Evolutionary conservation across 2,113 vertebrate species (phyloP).

Genomic region (Percopsis transmontana): DNA sequence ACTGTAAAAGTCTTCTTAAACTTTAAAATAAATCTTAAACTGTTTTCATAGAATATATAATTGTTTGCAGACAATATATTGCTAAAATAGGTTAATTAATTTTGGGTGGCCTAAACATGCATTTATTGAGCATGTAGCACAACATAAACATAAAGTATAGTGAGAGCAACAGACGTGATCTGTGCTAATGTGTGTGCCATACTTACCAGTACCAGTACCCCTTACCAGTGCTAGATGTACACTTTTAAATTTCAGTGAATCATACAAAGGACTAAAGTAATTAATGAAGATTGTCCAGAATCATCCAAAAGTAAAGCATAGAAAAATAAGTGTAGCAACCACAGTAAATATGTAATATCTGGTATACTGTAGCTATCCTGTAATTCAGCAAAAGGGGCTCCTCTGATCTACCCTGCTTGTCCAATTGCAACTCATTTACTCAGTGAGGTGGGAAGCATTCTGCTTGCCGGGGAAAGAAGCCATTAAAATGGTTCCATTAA

Average conservation of each 20-base stretch:
- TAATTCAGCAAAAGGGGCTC: constrained; percentile 57
- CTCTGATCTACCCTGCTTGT: constrained; percentile 50
- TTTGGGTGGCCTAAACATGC: too few species aligned
- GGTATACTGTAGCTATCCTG: constrained; percentile 54
- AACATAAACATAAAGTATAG: too few species aligned
- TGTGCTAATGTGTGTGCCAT: too few species aligned
- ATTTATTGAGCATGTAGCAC: too few species aligned
- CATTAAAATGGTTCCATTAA: constrained; percentile 75
- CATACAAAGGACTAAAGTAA: constrained; percentile 20
- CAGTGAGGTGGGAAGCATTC: constrained; percentile 60
- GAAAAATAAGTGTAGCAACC: constrained; percentile 30
- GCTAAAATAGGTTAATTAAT: too few species aligned
- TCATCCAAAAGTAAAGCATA: constrained; percentile 27
- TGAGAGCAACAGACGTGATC: too few species aligned
- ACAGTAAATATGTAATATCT: constrained; percentile 45
- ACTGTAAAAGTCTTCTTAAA: too few species aligned
- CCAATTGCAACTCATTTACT: constrained; percentile 66
- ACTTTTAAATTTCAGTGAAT: constrained; percentile 27
- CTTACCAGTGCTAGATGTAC: background rate
- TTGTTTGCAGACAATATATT: too few species aligned
- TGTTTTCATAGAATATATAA: too few species aligned
- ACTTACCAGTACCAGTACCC: too few species aligned
- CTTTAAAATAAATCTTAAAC: too few species aligned
- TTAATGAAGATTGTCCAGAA: constrained; percentile 29
- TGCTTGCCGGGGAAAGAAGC: constrained; percentile 46